A percentile compares a stretch with the other conserved stretches of the same genome.
These are phyloP conservation scores for Halocynthia aurantium DNA, from an alignment of 23 tunicate species.

Conservation along the genomic window DNA sequence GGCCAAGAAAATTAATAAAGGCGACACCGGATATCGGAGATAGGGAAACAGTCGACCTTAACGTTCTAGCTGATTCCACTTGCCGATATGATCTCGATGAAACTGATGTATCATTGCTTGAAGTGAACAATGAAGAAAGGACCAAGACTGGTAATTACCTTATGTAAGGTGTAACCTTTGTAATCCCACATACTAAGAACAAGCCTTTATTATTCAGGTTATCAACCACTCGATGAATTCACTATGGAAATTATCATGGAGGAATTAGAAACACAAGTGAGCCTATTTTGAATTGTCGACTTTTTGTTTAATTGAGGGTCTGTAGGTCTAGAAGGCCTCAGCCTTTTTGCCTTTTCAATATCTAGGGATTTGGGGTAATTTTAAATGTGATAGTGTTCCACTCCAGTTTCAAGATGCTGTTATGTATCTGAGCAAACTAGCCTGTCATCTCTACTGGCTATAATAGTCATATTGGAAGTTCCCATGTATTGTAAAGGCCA, in stretches of 20 bases:
- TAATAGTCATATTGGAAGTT: no score
- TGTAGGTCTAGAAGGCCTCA: no score
- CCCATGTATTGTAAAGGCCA: no score
- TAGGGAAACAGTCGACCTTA: conserved; percentile 57
- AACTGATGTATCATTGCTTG: conserved; percentile 69
- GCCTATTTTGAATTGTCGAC: not conserved
- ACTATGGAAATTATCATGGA: conserved; percentile 92
- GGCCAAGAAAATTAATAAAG: conserved; percentile 76
- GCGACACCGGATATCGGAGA: conserved; percentile 69
- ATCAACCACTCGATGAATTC: conserved; percentile 63
- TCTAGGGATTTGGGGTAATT: no score
- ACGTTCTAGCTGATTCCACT: conserved; percentile 65
- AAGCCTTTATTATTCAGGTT: conserved; percentile 28
- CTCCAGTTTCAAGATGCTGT: no score
- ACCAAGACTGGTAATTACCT: conserved; percentile 27
- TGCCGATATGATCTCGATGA: conserved; percentile 90
- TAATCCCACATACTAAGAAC: not conserved
- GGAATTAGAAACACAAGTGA: conserved; percentile 87
- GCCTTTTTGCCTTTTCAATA: no score
- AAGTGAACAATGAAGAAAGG: conserved; percentile 61
- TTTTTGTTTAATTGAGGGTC: no score
- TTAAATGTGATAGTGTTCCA: no score
- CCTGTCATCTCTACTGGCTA: no score
- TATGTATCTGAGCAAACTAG: no score
- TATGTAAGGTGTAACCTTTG: not conserved